Conservation (phyloP, 2,113 vertebrate genomes). For the Bubalus kerabau region DNA sequence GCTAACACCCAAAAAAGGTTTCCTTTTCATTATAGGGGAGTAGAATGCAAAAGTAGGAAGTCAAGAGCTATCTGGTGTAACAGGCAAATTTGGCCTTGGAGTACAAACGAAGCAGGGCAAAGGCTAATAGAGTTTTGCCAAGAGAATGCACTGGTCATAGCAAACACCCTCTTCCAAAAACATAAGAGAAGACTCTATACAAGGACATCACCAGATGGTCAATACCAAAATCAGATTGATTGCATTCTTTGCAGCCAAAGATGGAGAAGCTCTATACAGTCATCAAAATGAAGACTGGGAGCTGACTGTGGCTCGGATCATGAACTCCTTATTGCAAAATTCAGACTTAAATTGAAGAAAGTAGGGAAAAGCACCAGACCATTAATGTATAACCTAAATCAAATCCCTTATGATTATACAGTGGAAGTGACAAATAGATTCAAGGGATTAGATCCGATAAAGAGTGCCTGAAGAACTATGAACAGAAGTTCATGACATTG, state of each 20-base stretch:
- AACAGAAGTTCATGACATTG: not conserved
- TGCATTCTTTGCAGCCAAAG: not conserved
- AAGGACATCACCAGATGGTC: not conserved
- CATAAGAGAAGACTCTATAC: not conserved
- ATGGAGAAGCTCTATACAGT: not conserved
- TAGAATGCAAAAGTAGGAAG: not conserved
- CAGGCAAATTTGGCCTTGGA: not conserved
- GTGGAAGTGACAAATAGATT: not conserved
- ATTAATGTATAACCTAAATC: not conserved
- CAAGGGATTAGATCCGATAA: not conserved
- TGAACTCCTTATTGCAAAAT: not conserved
- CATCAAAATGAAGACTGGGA: not conserved
- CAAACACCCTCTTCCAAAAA: not conserved
- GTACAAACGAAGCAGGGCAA: not conserved
- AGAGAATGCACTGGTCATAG: not conserved
- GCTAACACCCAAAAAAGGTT: not conserved
- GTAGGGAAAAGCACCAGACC: not conserved
- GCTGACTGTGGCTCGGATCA: not conserved
- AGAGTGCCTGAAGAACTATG: not conserved
- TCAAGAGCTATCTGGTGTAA: not conserved
- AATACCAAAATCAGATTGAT: not conserved
- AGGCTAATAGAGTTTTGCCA: not conserved
- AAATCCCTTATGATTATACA: not conserved
- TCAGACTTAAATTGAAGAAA: not conserved
- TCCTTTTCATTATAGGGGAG: not conserved